Conservation (phyloP, 2,888 invertebrate species). For the Ichneumoninae sp. region DNA sequence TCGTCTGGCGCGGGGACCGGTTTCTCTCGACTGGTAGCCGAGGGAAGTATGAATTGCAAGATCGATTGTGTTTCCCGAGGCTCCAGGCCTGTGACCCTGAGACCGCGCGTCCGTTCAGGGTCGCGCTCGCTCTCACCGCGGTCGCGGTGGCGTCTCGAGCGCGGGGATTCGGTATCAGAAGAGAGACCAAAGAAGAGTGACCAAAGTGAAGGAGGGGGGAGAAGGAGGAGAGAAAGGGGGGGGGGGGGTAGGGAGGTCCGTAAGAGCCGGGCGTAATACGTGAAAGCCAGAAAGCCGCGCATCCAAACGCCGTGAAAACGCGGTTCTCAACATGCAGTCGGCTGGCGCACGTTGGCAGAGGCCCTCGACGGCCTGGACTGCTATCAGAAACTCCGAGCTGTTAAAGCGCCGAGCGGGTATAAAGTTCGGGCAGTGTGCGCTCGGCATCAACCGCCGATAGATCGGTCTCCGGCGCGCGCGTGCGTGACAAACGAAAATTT, state of each 20-base stretch:
- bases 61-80: background rate
- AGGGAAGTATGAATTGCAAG: conserved; percentile 11
- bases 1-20: conserved; percentile 17
- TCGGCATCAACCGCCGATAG: conserved; percentile 75
- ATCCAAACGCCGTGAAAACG: conserved; percentile 3
- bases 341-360: conserved; percentile 22
- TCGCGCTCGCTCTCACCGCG: background rate
- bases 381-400: conserved; percentile 30
- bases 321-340: conserved; percentile 20
- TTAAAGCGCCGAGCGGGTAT: conserved; percentile 27
- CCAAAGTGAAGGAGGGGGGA: background rate
- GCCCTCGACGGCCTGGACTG: conserved; percentile 14
- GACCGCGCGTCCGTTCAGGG: background rate
- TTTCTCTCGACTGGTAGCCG: conserved; percentile 6
- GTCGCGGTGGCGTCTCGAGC: background rate
- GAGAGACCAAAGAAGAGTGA: background rate
- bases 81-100: conserved; percentile 13
- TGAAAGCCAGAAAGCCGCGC: conserved; percentile 36
- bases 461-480: conserved; percentile 65
- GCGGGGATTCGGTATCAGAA: conserved; percentile 1
- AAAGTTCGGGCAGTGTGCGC: conserved; percentile 69
- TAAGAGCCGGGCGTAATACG: background rate
- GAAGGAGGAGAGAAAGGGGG: background rate
- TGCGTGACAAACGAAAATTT: conserved; percentile 51
- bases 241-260: background rate